phyloP scores from a whole-genome alignment of 2,797 vertebrate species.

The Sorex maritimensis region DNA sequence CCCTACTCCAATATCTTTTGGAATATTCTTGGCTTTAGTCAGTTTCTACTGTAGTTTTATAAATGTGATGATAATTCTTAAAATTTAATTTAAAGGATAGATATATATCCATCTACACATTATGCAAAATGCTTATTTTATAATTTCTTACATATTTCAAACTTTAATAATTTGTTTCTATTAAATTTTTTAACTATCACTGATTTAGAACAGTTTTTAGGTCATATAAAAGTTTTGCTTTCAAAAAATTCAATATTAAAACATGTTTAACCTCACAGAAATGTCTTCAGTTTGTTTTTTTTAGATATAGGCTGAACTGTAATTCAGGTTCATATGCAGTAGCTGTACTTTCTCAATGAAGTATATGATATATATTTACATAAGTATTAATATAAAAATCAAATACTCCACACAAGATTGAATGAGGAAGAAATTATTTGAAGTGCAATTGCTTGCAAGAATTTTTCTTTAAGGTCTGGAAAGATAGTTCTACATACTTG shows the following conservation, averaged over 20 bases:
- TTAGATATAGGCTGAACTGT: slow-evolving; percentile 3
- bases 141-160: slow-evolving; percentile 58
- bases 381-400: slow-evolving; percentile 59
- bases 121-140: slow-evolving; percentile 60
- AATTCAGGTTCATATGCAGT: slow-evolving; percentile 41
- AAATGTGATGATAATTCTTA: slow-evolving; percentile 57
- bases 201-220: slow-evolving; percentile 44
- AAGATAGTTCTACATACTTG: not conserved
- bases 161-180: slow-evolving; percentile 41
- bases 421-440: slow-evolving; percentile 22
- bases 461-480: slow-evolving; percentile 48
- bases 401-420: slow-evolving; percentile 34
- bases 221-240: not conserved
- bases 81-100: slow-evolving; percentile 39
- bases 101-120: slow-evolving; percentile 55
- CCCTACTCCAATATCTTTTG: slow-evolving; percentile 59
- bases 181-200: slow-evolving; percentile 48
- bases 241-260: slow-evolving; percentile 64
- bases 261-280: slow-evolving; percentile 56
- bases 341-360: not conserved
- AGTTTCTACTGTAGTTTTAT: slow-evolving; percentile 59
- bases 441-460: slow-evolving; percentile 54
- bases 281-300: slow-evolving; percentile 58
- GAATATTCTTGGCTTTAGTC: slow-evolving; percentile 69
- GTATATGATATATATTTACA: slow-evolving; percentile 42